Base-by-base conservation (phyloP, 2,797 vertebrate genomes). In the Babyrousa celebensis region DNA sequence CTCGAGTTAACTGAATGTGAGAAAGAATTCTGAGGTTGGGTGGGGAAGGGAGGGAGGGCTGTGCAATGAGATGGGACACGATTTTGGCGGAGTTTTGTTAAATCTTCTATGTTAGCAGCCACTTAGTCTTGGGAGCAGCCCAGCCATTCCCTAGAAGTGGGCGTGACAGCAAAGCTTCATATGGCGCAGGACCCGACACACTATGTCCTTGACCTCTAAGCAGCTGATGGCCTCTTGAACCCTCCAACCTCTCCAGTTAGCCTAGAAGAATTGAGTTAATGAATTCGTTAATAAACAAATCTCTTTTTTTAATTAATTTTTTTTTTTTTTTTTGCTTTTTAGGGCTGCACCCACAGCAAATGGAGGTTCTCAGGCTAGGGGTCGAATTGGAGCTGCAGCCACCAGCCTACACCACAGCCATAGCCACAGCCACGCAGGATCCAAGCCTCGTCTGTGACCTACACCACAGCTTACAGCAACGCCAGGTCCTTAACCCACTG, bases 1-100 rank as follows among this genome's bases (percentile, higher is more conserved):
- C 65, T 95, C 80, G 67, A 71, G 88, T 92, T 82, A 79, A 79
- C 71, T 79, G 79, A 54, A 62, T 83, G 2, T 54, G 52, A 67
- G 63, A 94, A 89, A 77, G 72, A 21, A 56, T 58, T 1, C 40
- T 0, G 21, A 68, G 62, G 40, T 21, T 90, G 58, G 48, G 80
- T 72, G 60, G 79, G 63, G 29, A n/a, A 0, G 3, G 7, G 43
- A 29, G 21, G 27, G 32, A n/a, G 16, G n/a, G 23, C 1, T 32
- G 6, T 2, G 4, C 9, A 16, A 23, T 56, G 4, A 18, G 3
- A 5, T 1, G 10, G 56, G 63, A 43, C 80, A 2, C 29, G 11
- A 15, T 63, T 20, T 54, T 23, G 23, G 71, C 25, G 32, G 29
- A n/a, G 14, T 43, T 78, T 89, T 93, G 17, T 29, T 36, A 12